phyloP scores from a whole-genome alignment of 2,113 vertebrate species.

The Ctenomys sociabilis region DNA sequence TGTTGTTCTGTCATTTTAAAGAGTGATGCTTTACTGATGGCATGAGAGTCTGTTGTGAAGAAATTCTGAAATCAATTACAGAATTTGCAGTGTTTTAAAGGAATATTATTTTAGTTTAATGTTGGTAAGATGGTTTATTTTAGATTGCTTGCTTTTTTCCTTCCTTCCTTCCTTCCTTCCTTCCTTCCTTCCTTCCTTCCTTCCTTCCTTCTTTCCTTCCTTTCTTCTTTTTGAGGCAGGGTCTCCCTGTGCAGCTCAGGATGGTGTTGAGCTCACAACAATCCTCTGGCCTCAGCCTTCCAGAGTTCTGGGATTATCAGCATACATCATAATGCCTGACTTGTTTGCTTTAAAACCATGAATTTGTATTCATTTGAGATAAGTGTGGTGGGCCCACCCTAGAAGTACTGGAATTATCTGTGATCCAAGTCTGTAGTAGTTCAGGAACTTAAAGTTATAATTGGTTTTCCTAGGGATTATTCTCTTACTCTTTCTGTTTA shows the following conservation, averaged over 20 bases:
- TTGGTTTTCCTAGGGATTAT: not conserved
- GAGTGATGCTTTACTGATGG: slow-evolving; percentile 18
- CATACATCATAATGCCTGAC: no score
- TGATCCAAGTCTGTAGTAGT: not conserved
- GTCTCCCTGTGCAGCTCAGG: no score
- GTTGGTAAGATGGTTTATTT: not conserved
- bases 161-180: no score
- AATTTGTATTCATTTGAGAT: not conserved
- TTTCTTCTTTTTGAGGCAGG: no score
- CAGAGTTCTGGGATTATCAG: no score
- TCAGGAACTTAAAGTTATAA: not conserved
- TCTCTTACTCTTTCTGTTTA: slow-evolving; percentile 4
- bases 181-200: no score
- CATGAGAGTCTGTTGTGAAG: not conserved
- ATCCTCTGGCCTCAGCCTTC: no score
- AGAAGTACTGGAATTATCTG: not conserved
- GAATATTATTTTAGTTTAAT: slow-evolving; percentile 5
- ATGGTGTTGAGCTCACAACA: no score
- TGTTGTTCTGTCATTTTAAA: slow-evolving; percentile 30
- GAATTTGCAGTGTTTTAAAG: slow-evolving; percentile 3
- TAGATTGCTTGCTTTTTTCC: not conserved
- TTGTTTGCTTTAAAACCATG: slow-evolving; percentile 11
- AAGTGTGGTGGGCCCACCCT: not conserved
- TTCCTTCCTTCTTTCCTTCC: no score
- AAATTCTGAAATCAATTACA: not conserved